Base-by-base conservation (phyloP, 2,113 vertebrate species). In the Chamaea fasciata region DNA sequence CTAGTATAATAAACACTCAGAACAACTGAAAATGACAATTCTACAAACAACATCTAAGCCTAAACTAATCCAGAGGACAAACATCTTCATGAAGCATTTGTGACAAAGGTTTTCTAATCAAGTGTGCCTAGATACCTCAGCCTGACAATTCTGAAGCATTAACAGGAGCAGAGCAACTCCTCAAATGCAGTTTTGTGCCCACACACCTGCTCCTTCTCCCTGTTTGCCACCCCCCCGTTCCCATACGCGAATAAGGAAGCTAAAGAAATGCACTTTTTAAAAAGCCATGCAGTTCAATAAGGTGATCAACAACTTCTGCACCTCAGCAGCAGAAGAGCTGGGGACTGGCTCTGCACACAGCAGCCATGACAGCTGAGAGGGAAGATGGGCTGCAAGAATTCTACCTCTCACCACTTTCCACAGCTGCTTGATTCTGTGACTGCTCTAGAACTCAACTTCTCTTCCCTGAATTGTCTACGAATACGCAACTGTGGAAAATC, bases 361-460 rank as follows among this genome's bases (percentile, higher is more conserved):
- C 42, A 79, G 33, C 17, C 62, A 33, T 4, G 21, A 5, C 26
- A 71, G n/a, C 27, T 0, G 2, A 75, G 22, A 39, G 31, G 23
- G 27, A 56, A 50, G 56, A 18, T 0, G 1, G 23, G 11, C 1
- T 1, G 31, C 35, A 65, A 53, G 21, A 52, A 52, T 33, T n/a
- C 67, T 62, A 49, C 41, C 62, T 47, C 42, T 42, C 64, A 6
- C 31, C 3, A 3, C 33, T 35, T 59, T 23, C 44, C 62, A 52
- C 57, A 57, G 53, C 18, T 24, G 3, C 47, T 26, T 7, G 18
- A 57, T 28, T 70, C 63, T 56, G 19, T 28, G 41, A 42, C 15
- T 41, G 44, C 55, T 19, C 57, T 23, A 50, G 39, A 73, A 83
- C 2, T 12, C n/a, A 86, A 5, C 13, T 91, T 49, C n/a, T 77